Evolutionary conservation across 2,888 invertebrate genomes (phyloP).

Genomic region (Kuschelorhynchus macadamiae): DNA sequence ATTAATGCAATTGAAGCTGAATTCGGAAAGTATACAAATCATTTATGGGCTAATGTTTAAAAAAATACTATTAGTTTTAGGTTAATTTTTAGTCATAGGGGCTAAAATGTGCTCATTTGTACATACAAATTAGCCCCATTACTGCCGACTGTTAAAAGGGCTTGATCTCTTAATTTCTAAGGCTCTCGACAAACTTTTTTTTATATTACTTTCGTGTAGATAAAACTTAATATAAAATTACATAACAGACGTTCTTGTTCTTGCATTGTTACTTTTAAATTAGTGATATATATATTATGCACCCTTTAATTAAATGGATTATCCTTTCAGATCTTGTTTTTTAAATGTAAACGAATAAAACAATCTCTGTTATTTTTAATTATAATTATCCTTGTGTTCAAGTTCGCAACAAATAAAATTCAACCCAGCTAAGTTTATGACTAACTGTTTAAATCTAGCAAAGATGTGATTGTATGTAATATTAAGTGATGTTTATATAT

Average conservation of each 20-base stretch:
- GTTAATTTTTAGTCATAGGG: slow-evolving; percentile 44
- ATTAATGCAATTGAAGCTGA: background rate
- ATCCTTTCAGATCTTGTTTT: slow-evolving; percentile 9
- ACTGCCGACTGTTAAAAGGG: slow-evolving; percentile 62
- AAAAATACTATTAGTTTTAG: slow-evolving; percentile 35
- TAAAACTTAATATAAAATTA: slow-evolving; percentile 17
- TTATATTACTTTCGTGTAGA: slow-evolving; percentile 35
- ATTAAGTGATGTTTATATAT: slow-evolving; percentile 67
- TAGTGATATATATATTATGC: slow-evolving; percentile 29
- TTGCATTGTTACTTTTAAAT: slow-evolving; percentile 33
- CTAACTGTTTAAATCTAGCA: slow-evolving; percentile 64
- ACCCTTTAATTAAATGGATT: slow-evolving; percentile 23
- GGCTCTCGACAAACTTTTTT: slow-evolving; percentile 44
- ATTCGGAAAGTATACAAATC: background rate
- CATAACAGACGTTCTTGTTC: no score
- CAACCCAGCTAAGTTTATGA: slow-evolving; percentile 55
- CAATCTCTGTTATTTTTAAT: slow-evolving; percentile 40
- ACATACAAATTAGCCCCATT: slow-evolving; percentile 38
- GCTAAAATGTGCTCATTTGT: slow-evolving; percentile 28
- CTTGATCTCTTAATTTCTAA: slow-evolving; percentile 63
- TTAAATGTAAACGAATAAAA: slow-evolving; percentile 12
- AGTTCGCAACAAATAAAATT: slow-evolving; percentile 45
- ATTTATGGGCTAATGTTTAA: background rate
- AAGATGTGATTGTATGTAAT: slow-evolving; percentile 68
- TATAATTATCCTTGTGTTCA: slow-evolving; percentile 33